Percentiles rank a stretch among this genome's conserved stretches.
These are phyloP conservation scores for Pitangus sulphuratus DNA, from an alignment of 2,797 vertebrate species.

Conservation along the genomic window DNA sequence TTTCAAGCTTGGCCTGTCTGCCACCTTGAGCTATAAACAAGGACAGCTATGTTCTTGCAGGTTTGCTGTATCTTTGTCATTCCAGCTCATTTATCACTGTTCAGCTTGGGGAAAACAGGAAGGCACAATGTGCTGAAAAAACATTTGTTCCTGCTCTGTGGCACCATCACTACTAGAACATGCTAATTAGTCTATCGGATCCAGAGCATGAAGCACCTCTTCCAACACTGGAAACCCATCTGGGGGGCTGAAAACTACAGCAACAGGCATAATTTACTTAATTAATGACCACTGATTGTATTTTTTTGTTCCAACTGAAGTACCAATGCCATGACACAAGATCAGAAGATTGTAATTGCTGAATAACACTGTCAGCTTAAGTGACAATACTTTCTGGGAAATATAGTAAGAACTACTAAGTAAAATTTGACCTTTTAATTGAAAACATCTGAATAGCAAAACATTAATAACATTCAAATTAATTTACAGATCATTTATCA, in stretches of 20 bases:
- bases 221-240: not conserved
- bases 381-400: not conserved
- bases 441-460: not conserved
- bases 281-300: not conserved
- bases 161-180: not conserved
- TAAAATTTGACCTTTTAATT: not conserved
- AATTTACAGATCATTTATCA: not conserved
- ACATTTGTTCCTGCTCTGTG: not conserved
- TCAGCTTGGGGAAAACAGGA: not conserved
- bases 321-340: not conserved
- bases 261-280: not conserved
- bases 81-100: not conserved
- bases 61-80: not conserved
- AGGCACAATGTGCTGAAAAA: not conserved
- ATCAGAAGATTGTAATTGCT: not conserved
- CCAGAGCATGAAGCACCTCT: not conserved
- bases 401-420: not conserved
- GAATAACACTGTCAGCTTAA: not conserved
- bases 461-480: not conserved
- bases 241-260: not conserved
- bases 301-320: not conserved
- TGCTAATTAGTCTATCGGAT: not conserved
- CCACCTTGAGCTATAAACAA: not conserved
- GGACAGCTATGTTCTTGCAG: not conserved
- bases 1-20: not conserved